Percentiles rank a stretch among this genome's conserved stretches.
Conservation (phyloP, 2,888 invertebrate genomes). For the Xylocampa areola region DNA sequence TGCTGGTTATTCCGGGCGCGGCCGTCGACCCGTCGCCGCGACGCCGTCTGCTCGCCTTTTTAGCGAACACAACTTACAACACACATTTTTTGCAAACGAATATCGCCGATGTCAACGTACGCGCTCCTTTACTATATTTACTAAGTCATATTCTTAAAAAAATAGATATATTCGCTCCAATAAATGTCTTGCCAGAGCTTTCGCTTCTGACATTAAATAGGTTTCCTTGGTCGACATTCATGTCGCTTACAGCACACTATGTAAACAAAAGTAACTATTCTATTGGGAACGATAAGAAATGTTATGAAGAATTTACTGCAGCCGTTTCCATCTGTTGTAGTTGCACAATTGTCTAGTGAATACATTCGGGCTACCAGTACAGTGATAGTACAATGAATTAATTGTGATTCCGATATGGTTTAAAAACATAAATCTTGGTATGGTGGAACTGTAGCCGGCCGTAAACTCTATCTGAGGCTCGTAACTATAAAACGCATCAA, state of each 20-base stretch:
- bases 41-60: conserved; percentile 89
- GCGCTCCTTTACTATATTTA: conserved; percentile 71
- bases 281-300: conserved; percentile 27
- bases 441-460: conserved; percentile 69
- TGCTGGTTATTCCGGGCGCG: conserved; percentile 88
- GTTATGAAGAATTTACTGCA: conserved; percentile 38
- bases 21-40: conserved; percentile 89
- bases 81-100: conserved; percentile 84
- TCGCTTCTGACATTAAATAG: conserved; percentile 48
- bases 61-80: conserved; percentile 86
- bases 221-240: conserved; percentile 43
- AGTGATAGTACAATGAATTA: conserved; percentile 58
- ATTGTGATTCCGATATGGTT: conserved; percentile 64
- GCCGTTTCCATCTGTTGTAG: conserved; percentile 23
- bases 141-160: conserved; percentile 69
- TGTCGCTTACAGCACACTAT: conserved; percentile 38
- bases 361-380: conserved; percentile 20
- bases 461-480: conserved; percentile 77
- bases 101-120: conserved; percentile 84
- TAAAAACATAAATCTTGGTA: conserved; percentile 62
- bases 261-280: conserved; percentile 49
- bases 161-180: conserved; percentile 62
- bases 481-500: conserved; percentile 82
- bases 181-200: conserved; percentile 57
- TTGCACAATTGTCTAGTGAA: conserved; percentile 37